These are phyloP conservation scores for Sepiola atlantica DNA, from an alignment of 2,888 invertebrate genomes.

Conservation along the genomic window DNA sequence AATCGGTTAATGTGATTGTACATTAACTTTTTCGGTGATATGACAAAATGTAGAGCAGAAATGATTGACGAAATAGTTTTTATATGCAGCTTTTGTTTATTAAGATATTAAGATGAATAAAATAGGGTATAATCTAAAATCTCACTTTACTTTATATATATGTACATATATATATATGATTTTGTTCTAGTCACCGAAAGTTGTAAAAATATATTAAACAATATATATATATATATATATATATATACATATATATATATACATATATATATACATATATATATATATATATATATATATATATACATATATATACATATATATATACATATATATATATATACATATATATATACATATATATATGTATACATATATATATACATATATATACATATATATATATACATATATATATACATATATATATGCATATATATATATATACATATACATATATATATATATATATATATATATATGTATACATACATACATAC, in stretches of 20 bases:
- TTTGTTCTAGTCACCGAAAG: too few relatives aligned
- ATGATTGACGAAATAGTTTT: too few relatives aligned
- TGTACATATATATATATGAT: too few relatives aligned
- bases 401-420: background rate
- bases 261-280: background rate
- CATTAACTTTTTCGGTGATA: too few relatives aligned
- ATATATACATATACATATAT: slow-evolving; percentile 14
- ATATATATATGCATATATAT: background rate
- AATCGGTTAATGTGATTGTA: too few relatives aligned
- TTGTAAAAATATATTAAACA: too few relatives aligned
- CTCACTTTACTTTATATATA: too few relatives aligned
- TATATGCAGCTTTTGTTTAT: too few relatives aligned
- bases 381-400: background rate
- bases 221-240: background rate
- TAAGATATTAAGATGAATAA: too few relatives aligned
- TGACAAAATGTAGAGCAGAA: too few relatives aligned
- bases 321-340: background rate
- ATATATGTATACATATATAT: background rate
- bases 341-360: background rate
- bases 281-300: background rate
- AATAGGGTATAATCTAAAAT: too few relatives aligned
- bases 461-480: background rate
- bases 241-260: background rate
- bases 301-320: background rate
- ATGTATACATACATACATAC: background rate